Evolutionary conservation across 1,140 invertebrate genomes (phyloP).

Genomic region (Brachionus paranguensis): DNA sequence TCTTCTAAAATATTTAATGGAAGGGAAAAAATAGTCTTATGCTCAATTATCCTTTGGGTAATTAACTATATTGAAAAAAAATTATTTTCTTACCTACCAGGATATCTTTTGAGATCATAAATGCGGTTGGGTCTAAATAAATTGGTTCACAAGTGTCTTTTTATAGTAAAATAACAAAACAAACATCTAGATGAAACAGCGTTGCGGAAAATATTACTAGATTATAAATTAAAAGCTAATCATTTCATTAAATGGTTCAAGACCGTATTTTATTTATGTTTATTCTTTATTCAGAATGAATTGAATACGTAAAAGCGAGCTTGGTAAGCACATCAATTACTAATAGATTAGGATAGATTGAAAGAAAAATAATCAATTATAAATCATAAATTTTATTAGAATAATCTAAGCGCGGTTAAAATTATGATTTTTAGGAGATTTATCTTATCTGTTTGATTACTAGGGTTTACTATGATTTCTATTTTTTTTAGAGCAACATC

Average conservation of each 20-base stretch:
- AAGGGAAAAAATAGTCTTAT: too few species aligned
- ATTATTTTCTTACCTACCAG: too few species aligned
- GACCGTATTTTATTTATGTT: not conserved
- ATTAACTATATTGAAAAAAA: too few species aligned
- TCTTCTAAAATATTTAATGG: too few species aligned
- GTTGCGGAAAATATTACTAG: not conserved
- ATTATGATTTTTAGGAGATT: not conserved
- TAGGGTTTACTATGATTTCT: not conserved
- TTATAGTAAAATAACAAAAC: not conserved
- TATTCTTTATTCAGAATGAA: not conserved
- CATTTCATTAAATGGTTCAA: not conserved
- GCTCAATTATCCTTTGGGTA: too few species aligned
- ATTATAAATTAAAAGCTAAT: not conserved
- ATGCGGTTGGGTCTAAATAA: not conserved
- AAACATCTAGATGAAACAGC: not conserved
- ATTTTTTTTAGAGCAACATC: not conserved
- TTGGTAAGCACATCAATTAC: not conserved
- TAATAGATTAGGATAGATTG: not conserved
- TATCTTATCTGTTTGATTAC: not conserved
- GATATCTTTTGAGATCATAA: too few species aligned
- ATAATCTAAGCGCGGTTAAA: not conserved
- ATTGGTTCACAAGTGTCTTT: not conserved
- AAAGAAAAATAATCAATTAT: constrained; percentile 2
- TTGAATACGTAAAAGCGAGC: not conserved
- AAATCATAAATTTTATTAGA: not conserved